Evolutionary conservation across 37 sponge, comb jelly and placozoan species (phyloP), one percentile per base, ranked within the genome.

Genomic region (Cladorhizidae sp.): DNA sequence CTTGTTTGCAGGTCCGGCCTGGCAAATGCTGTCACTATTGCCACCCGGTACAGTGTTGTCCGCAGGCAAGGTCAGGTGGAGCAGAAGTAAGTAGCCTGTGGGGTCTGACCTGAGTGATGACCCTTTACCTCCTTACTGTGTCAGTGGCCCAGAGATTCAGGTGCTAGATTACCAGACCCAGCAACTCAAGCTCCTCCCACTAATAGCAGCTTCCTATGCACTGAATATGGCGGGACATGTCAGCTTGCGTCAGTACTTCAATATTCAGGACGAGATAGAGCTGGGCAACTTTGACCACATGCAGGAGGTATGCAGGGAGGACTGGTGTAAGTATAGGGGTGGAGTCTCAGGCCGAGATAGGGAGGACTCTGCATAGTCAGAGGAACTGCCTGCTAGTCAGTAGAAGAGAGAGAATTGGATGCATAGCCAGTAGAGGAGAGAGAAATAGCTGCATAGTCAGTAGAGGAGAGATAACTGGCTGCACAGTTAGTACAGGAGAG

Each of bases 131-230:
- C 35, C 41, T n/a, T n/a, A n/a, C 17, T 25, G 25, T 22, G 45
- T 14, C 74, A 80, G 95, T 61, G 80, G 64, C 17, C 83, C 83
- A 17, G 97, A 96, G 78, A 57, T 74, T 0, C 97, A 96, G 82
- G 81, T 96, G 49, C 54, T 96, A 59, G 95, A 94, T 77, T 96
- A 95, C 63, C 80, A 84, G 62, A 91, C 89, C 0, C 97, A 96
- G 76, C 97, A 96, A 74, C 85, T 83, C 73, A 87, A 89, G 72
- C 95, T 96, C 41, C 83, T 96, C 40, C 88, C 97, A 32, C 95
- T 89, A 14, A 71, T 96, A 31, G 88, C 97, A 56, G 40, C 92
- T 18, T 79, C 92, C 36, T 94, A 91, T 63, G 95, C 87, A 3
- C 78, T 94, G 49, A 71, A 22, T 29, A 73, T 88, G 26, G 61